Percentiles rank a stretch among this genome's conserved stretches.
These are phyloP conservation scores for Cossypha polioptera DNA, from an alignment of 2,797 vertebrate genomes.

Conservation along the genomic window DNA sequence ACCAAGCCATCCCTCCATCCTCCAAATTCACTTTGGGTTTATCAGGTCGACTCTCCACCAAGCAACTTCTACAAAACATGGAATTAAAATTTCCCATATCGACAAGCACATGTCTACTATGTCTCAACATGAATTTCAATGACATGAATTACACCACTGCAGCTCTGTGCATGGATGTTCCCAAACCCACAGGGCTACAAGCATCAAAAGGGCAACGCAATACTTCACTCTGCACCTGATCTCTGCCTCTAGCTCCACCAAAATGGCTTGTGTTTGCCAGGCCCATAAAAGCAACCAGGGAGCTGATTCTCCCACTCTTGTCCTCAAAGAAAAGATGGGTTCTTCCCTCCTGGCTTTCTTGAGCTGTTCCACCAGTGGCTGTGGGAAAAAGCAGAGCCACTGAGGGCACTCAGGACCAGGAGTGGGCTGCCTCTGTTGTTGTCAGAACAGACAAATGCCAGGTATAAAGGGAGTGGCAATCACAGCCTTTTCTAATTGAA, in stretches of 20 bases:
- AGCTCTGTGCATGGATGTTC: not conserved
- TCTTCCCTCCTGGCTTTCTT: not conserved
- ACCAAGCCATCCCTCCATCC: not conserved
- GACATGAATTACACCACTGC: not conserved
- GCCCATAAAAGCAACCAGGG: not conserved
- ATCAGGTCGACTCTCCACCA: rapidly evolving
- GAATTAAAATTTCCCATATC: not conserved
- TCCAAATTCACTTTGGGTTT: not conserved
- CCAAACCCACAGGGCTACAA: not conserved
- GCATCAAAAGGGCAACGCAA: not conserved
- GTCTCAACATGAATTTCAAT: not conserved
- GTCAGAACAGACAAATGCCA: not conserved
- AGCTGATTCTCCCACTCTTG: not conserved
- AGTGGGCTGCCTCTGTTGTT: rapidly evolving
- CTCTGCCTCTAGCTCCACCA: not conserved
- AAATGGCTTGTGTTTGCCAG: not conserved
- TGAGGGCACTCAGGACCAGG: not conserved
- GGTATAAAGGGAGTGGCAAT: not conserved
- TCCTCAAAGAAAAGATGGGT: not conserved
- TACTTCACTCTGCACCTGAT: not conserved
- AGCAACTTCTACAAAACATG: not conserved
- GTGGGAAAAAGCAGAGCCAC: rapidly evolving
- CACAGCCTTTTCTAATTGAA: not conserved
- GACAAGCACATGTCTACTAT: not conserved
- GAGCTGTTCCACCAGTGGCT: not conserved